Evolutionary conservation across 53 echinoderm and acorn worm genomes (phyloP).

Genomic region (Holothuria scabra): DNA sequence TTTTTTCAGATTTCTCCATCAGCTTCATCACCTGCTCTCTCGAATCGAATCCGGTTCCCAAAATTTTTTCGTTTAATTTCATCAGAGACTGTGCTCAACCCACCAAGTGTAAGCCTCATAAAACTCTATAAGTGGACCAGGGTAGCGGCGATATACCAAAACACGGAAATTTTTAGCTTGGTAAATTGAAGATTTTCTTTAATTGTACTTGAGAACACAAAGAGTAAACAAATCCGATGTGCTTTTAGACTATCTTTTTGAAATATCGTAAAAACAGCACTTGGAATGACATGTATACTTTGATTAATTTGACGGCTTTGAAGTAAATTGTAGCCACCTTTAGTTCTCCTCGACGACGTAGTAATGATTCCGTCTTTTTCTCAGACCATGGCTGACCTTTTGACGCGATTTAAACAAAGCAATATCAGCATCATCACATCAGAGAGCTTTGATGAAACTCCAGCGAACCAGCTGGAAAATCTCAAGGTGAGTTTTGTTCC

Average conservation of each 20-base stretch:
- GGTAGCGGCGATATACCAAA: conserved; percentile 35
- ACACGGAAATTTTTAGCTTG: conserved; percentile 20
- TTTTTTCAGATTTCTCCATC: conserved; percentile 40
- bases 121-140: conserved; percentile 24
- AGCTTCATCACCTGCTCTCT: conserved; percentile 28
- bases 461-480: conserved; percentile 74
- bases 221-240: no score
- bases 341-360: no score
- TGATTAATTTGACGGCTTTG: no score
- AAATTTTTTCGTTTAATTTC: conserved; percentile 17
- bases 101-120: neutral
- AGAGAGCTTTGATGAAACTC: conserved; percentile 81
- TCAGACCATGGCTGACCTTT: conserved; percentile 68
- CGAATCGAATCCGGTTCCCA: conserved; percentile 33
- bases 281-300: no score
- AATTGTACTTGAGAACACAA: no score
- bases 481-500: conserved; percentile 29
- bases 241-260: no score
- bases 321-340: no score
- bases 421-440: conserved; percentile 84
- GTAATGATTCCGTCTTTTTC: neutral
- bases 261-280: no score
- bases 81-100: conserved; percentile 12
- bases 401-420: conserved; percentile 62
- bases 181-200: neutral